These are phyloP conservation scores for Saccostrea cuccullata DNA, from an alignment of 1,140 invertebrate genomes.

Conservation along the genomic window DNA sequence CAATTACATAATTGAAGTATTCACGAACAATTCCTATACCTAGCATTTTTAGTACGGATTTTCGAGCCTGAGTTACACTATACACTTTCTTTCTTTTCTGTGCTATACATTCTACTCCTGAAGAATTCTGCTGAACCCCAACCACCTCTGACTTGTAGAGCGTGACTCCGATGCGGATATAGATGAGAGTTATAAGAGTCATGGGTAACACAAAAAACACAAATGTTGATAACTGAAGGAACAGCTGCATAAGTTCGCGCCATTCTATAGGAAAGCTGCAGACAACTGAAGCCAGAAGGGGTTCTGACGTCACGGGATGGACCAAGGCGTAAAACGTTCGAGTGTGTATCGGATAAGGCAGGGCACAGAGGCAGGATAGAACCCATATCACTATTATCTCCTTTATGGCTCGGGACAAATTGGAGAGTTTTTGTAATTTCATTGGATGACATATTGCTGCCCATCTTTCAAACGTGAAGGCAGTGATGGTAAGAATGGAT, in stretches of 20 bases:
- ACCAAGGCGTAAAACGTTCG: conserved; percentile 62
- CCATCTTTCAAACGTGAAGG: conserved; percentile 96
- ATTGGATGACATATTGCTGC: conserved; percentile 96
- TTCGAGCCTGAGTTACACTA: conserved; percentile 62
- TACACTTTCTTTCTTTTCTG: neutral
- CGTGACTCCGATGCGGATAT: conserved; percentile 77
- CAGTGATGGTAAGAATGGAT: conserved; percentile 93
- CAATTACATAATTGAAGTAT: too few species aligned
- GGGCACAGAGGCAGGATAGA: conserved; percentile 86
- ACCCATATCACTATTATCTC: conserved; percentile 90
- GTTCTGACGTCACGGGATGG: conserved; percentile 50
- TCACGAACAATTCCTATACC: conserved; percentile 57
- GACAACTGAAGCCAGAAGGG: conserved; percentile 68
- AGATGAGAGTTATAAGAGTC: conserved; percentile 77
- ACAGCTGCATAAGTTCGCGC: conserved; percentile 65
- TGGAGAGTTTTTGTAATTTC: conserved; percentile 90
- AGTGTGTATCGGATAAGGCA: conserved; percentile 81
- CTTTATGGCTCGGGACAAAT: conserved; percentile 86
- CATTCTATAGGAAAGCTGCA: conserved; percentile 73
- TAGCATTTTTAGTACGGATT: conserved; percentile 74
- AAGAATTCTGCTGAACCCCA: conserved; percentile 59
- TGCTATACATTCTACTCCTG: neutral
- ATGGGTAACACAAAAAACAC: conserved; percentile 79
- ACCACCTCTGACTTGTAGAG: conserved; percentile 70
- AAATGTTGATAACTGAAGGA: conserved; percentile 76